A percentile compares a stretch with the other conserved stretches of the same genome.
phyloP scores from a whole-genome alignment of 1,140 invertebrate genomes.

The Homalodisca vitripennis region DNA sequence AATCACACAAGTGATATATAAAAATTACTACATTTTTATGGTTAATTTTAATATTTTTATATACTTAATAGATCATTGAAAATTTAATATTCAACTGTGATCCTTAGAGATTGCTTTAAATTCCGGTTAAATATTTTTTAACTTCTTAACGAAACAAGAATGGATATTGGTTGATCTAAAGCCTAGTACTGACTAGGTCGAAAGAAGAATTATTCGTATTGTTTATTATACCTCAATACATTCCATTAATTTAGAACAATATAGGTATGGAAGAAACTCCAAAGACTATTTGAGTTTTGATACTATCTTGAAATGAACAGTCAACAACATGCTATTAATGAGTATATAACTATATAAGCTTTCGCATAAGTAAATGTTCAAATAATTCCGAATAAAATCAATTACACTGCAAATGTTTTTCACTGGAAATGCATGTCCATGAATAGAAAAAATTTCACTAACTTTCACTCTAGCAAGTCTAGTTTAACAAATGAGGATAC shows the following conservation, averaged over 20 bases:
- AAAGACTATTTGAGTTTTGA: background rate
- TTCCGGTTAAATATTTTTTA: no score
- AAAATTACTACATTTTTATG: no score
- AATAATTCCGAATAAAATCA: background rate
- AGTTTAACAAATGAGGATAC: slow-evolving; percentile 2
- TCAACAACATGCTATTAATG: background rate
- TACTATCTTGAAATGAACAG: background rate
- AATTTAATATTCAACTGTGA: no score
- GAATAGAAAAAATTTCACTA: background rate
- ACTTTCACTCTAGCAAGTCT: background rate
- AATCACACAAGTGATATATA: no score
- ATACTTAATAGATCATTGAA: no score
- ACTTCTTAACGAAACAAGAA: no score
- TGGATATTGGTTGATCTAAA: no score
- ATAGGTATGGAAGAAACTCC: background rate
- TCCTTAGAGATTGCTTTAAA: no score
- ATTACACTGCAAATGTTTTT: background rate
- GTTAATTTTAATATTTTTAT: no score
- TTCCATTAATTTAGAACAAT: slow-evolving; percentile 13
- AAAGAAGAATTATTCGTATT: no score
- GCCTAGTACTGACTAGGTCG: no score
- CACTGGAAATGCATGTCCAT: background rate
- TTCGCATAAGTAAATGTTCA: background rate
- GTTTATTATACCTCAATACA: slow-evolving; percentile 17
- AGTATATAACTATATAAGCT: background rate